Percentiles rank a stretch among this genome's conserved stretches.
Evolutionary conservation across 2,888 invertebrate species (phyloP).

Genomic region (Microctonus brassicae): DNA sequence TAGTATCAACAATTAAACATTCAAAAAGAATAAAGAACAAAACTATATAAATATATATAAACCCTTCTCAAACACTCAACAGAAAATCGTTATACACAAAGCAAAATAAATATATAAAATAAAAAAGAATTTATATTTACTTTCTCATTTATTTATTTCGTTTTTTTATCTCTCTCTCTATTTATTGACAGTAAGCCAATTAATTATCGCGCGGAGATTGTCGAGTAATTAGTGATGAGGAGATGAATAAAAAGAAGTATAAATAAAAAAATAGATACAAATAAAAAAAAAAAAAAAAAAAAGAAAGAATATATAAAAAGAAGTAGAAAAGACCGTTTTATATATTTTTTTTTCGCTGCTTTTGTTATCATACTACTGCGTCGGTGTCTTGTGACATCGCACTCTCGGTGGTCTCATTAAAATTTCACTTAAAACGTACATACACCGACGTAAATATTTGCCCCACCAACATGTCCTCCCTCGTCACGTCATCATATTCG

Average conservation of each 20-base stretch:
- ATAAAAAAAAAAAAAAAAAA: too few species aligned
- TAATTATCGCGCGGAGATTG: neutral
- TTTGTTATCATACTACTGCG: conserved; percentile 10
- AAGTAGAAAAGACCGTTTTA: neutral
- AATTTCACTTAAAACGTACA: conserved; percentile 7
- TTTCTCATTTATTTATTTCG: neutral
- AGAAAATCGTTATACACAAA: neutral
- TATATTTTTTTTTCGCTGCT: conserved; percentile 16
- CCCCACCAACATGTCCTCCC: too few species aligned
- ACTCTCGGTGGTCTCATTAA: neutral
- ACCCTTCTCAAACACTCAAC: neutral
- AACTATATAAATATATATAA: neutral
- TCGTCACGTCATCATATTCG: neutral
- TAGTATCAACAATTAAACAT: neutral
- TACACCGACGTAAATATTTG: too few species aligned
- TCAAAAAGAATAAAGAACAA: neutral
- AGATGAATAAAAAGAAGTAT: too few species aligned
- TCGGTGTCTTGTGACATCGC: neutral
- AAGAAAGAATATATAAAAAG: too few species aligned
- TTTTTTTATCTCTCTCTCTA: neutral
- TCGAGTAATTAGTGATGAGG: conserved; percentile 1
- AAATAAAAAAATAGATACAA: too few species aligned
- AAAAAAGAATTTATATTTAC: neutral
- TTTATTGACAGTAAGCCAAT: neutral
- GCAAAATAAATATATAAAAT: neutral